Conservation (phyloP, 2,888 invertebrate species). For the Limnephilus lunatus region DNA sequence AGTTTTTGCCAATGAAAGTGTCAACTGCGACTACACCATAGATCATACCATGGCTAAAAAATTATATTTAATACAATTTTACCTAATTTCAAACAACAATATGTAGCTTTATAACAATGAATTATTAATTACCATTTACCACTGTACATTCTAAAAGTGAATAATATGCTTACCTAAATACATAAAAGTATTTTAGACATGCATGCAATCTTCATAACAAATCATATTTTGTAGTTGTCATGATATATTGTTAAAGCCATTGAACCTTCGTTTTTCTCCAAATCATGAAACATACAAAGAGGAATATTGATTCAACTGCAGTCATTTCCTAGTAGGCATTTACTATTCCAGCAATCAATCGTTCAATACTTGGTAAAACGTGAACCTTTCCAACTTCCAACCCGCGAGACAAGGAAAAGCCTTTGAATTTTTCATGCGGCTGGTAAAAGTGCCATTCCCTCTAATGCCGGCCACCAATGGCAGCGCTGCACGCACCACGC, state of each 20-base stretch:
- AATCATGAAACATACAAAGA: not conserved
- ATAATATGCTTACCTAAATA: too few relatives aligned
- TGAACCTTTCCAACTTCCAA: not conserved
- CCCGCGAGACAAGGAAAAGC: not conserved
- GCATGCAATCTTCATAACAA: too few relatives aligned
- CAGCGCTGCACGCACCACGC: conserved; percentile 60
- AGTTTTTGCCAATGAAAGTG: too few relatives aligned
- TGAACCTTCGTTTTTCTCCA: not conserved
- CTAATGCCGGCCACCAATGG: not conserved
- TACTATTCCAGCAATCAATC: not conserved
- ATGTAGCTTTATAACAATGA: too few relatives aligned
- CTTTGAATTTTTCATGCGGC: conserved; percentile 46
- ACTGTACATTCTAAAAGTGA: too few relatives aligned
- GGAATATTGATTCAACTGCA: not conserved
- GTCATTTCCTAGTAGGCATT: not conserved
- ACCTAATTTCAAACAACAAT: too few relatives aligned
- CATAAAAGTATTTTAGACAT: too few relatives aligned
- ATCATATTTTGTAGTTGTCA: not conserved
- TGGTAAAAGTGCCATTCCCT: not conserved
- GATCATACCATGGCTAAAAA: too few relatives aligned
- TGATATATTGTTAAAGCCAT: not conserved
- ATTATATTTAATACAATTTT: too few relatives aligned
- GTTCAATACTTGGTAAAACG: not conserved
- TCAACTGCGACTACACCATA: too few relatives aligned
- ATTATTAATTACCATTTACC: too few relatives aligned